These are phyloP conservation scores for Polypedilum pembai DNA, from an alignment of 1,140 invertebrate genomes.

Conservation along the genomic window DNA sequence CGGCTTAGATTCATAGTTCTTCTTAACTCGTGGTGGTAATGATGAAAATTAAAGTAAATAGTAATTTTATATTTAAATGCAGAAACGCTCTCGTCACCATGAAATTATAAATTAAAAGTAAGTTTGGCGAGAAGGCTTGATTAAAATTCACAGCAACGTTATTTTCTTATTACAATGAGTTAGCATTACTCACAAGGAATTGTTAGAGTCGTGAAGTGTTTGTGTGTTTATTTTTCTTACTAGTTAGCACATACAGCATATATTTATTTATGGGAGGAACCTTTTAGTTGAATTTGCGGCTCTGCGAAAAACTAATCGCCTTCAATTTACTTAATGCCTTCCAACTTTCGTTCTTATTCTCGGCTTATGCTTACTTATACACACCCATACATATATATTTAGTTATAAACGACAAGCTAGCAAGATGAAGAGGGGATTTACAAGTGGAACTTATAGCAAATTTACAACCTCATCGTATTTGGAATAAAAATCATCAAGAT, in stretches of 20 bases:
- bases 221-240: too few species aligned
- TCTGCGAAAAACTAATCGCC: neutral
- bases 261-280: neutral
- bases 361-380: too few species aligned
- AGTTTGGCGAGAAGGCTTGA: neutral
- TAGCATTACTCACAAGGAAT: too few species aligned
- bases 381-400: too few species aligned
- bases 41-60: neutral
- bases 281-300: neutral
- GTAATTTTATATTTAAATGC: slow-evolving; percentile 19
- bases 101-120: too few species aligned
- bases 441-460: too few species aligned
- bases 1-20: neutral
- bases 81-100: neutral
- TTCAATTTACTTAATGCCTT: slow-evolving; percentile 19
- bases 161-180: neutral
- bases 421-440: too few species aligned
- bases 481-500: too few species aligned
- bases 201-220: too few species aligned
- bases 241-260: too few species aligned
- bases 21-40: neutral
- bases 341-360: neutral
- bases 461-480: too few species aligned
- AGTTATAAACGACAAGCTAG: too few species aligned
- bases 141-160: neutral